These are phyloP conservation scores for Mellilla xanthometata DNA, from an alignment of 2,888 invertebrate genomes.

Conservation along the genomic window DNA sequence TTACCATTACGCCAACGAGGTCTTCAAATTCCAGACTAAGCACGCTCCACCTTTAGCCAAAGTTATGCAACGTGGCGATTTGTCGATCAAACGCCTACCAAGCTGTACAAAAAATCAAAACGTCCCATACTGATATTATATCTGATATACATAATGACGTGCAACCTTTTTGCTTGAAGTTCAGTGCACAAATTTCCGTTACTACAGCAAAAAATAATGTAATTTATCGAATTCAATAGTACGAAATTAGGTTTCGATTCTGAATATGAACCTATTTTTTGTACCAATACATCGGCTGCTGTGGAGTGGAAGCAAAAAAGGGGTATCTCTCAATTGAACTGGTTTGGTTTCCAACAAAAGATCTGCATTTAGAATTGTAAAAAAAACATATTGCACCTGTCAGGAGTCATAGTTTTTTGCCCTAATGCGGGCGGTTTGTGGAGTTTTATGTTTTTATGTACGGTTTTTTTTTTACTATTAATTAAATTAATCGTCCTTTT, in stretches of 20 bases:
- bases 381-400: slow-evolving; percentile 10
- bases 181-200: slow-evolving; percentile 19
- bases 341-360: slow-evolving; percentile 9
- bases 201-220: slow-evolving; percentile 11
- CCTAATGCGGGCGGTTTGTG: neutral
- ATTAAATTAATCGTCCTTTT: too few species aligned
- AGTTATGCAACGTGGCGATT: too few species aligned
- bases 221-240: slow-evolving; percentile 18
- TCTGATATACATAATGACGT: neutral
- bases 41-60: too few species aligned
- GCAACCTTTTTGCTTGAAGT: slow-evolving; percentile 22
- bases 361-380: slow-evolving; percentile 1
- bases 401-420: neutral
- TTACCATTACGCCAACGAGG: too few species aligned
- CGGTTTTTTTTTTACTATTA: too few species aligned
- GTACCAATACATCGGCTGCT: slow-evolving; percentile 8
- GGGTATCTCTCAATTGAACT: slow-evolving; percentile 27
- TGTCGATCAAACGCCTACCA: too few species aligned
- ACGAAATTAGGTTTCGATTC: slow-evolving; percentile 16
- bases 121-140: too few species aligned
- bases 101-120: too few species aligned
- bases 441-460: too few species aligned
- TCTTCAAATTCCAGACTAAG: too few species aligned
- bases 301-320: slow-evolving; percentile 19
- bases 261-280: slow-evolving; percentile 18